Evolutionary conservation across 1,140 invertebrate species (phyloP).

Genomic region (Drosophila leontia): DNA sequence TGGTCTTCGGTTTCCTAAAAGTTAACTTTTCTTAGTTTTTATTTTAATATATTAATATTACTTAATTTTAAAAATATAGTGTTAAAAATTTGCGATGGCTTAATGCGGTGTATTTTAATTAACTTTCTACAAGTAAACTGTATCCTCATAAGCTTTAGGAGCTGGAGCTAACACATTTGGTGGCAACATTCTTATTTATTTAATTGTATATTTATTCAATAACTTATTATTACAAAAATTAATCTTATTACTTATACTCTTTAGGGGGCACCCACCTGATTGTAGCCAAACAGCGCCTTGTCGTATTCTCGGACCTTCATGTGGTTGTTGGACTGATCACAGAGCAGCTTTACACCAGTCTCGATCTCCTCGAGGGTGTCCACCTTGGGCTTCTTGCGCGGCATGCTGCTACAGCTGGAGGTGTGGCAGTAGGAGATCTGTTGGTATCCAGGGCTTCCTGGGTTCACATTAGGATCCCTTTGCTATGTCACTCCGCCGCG

Average conservation of each 20-base stretch:
- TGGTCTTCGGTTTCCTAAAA: too few species aligned
- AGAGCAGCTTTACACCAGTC: conserved; percentile 87
- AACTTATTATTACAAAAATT: neutral
- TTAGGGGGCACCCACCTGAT: conserved; percentile 86
- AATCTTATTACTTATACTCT: too few species aligned
- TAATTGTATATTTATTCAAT: neutral
- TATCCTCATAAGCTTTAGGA: neutral
- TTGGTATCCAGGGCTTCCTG: neutral
- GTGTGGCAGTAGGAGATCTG: neutral
- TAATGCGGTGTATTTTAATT: too few species aligned
- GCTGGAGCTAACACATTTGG: neutral
- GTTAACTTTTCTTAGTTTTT: too few species aligned
- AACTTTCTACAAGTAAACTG: too few species aligned
- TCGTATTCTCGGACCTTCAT: conserved; percentile 89
- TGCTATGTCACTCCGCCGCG: conserved; percentile 1
- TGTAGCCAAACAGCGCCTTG: conserved; percentile 88
- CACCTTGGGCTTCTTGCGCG: conserved; percentile 84
- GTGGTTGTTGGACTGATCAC: conserved; percentile 90
- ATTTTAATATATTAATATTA: too few species aligned
- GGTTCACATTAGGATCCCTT: conserved; percentile 8
- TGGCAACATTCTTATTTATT: neutral
- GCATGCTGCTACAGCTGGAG: conserved; percentile 56
- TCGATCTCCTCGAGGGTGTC: conserved; percentile 86
- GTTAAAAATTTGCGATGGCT: too few species aligned
- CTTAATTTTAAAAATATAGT: too few species aligned